These are phyloP conservation scores for Melopsittacus undulatus DNA, from an alignment of 2,797 vertebrate genomes.

Conservation along the genomic window DNA sequence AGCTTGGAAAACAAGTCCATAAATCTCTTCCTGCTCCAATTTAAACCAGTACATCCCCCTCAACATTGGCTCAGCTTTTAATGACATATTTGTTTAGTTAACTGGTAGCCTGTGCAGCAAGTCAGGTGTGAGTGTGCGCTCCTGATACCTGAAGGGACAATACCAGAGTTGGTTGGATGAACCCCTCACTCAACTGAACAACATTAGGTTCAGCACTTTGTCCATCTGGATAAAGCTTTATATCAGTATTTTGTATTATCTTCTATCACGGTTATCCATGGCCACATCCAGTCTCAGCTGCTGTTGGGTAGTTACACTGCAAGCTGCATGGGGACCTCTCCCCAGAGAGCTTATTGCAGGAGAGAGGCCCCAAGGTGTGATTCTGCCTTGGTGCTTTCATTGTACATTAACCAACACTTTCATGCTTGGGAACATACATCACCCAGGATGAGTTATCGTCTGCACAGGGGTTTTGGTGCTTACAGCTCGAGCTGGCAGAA, in stretches of 20 bases:
- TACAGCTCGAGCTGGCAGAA: conserved; percentile 28
- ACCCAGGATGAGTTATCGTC: conserved; percentile 17
- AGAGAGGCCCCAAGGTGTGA: background rate
- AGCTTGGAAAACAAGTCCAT: conserved; percentile 19
- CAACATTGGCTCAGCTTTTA: conserved; percentile 19
- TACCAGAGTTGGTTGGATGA: accelerated
- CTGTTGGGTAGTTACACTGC: background rate
- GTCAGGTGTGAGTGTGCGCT: background rate
- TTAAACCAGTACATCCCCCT: background rate
- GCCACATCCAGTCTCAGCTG: background rate
- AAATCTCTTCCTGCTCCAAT: conserved; percentile 19
- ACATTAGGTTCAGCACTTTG: background rate
- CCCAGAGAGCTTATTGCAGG: background rate
- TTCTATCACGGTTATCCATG: accelerated
- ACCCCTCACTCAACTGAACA: accelerated
- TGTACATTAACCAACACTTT: background rate
- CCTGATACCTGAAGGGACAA: background rate
- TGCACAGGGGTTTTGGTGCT: background rate
- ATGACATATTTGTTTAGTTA: background rate
- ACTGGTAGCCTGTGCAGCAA: background rate
- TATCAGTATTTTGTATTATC: background rate
- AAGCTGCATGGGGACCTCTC: background rate
- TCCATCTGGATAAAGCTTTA: background rate
- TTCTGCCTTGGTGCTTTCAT: conserved; percentile 18
- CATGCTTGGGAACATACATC: background rate